Conservation (phyloP, 2,888 invertebrate genomes). For the Xylota segnis region DNA sequence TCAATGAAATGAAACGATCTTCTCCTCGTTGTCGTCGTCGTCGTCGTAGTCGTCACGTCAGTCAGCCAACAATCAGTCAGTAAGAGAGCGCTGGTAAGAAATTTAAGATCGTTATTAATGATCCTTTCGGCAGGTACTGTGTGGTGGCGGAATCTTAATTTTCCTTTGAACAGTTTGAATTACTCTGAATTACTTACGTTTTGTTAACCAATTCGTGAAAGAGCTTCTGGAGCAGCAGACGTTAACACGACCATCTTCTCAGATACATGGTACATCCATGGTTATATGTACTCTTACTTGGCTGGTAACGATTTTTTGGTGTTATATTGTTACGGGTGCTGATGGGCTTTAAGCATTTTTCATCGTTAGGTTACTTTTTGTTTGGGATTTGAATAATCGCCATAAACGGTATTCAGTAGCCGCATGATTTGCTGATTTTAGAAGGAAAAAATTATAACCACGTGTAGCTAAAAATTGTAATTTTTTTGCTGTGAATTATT, state of each 20-base stretch:
- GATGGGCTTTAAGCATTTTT: conserved; percentile 64
- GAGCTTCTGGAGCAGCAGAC: conserved; percentile 70
- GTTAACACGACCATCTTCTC: conserved; percentile 45
- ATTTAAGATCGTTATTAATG: conserved; percentile 75
- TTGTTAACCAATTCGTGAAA: conserved; percentile 73
- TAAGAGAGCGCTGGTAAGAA: conserved; percentile 28
- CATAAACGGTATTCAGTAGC: conserved; percentile 55
- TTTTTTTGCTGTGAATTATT: not conserved
- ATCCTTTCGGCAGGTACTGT: conserved; percentile 72
- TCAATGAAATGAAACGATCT: conserved; percentile 70
- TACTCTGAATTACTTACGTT: conserved; percentile 75
- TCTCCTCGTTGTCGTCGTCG: conserved; percentile 27
- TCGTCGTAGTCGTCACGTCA: conserved; percentile 12
- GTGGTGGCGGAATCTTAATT: conserved; percentile 62
- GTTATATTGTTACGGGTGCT: conserved; percentile 41
- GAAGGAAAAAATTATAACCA: not conserved
- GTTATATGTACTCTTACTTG: not conserved
- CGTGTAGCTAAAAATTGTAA: not conserved
- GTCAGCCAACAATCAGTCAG: conserved; percentile 58
- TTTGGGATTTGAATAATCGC: conserved; percentile 49
- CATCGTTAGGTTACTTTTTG: conserved; percentile 62
- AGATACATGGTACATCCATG: not conserved
- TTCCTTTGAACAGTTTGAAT: conserved; percentile 72
- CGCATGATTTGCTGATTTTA: conserved; percentile 44
- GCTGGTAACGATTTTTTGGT: conserved; percentile 2